Base-by-base conservation (phyloP, 2,113 vertebrate species). In the Marmota monax region DNA sequence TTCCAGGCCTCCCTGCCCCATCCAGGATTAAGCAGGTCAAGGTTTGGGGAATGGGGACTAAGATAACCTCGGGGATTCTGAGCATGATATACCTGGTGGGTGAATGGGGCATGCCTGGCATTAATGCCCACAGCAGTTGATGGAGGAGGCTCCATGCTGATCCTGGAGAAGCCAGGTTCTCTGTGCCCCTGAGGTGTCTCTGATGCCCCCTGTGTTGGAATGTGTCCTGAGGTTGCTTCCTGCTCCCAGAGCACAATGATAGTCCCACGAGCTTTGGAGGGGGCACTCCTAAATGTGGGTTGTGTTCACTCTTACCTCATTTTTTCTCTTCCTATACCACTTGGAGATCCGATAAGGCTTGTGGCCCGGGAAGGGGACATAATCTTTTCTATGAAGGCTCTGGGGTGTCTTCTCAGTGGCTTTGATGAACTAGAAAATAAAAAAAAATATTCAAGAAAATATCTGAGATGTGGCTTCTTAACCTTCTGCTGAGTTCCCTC, bases 351-450 rank as follows among this genome's bases (percentile, higher is more conserved):
- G 91, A 22, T 98, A 97, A 0, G 97, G 97, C 27, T 9, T 95
- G 80, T 96, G 96, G 53, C 58, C 34, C 9, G 95, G 97, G 32
- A 97, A 98, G 12, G 14, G 86, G 23, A 96, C 1, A 5, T 97
- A 98, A 23, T 97, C 98, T 61, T 67, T 96, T 56, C 29, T 83
- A 45, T 97, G 87, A 7, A 29, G 76, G 61, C 95, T 97, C 88
- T 83, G 89, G 27, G 93, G 88, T 0, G 70, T 69, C 53, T 85
- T 76, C 61, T 93, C 79, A 0, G 65, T 22, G 77, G 39, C 65
- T 88, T 87, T 96, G 51, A 14, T 73, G 88, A 98, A 98, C 98
- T 98, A 63, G 37, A 97, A 92, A 73, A n/a, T n/a, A 93, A 45
- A 84, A 12, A 37, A 39, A 67, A 9, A 88, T 37, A 25, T 23